These are phyloP conservation scores for Neodontobutis hainanensis DNA, from an alignment of 2,113 vertebrate genomes.

Conservation along the genomic window DNA sequence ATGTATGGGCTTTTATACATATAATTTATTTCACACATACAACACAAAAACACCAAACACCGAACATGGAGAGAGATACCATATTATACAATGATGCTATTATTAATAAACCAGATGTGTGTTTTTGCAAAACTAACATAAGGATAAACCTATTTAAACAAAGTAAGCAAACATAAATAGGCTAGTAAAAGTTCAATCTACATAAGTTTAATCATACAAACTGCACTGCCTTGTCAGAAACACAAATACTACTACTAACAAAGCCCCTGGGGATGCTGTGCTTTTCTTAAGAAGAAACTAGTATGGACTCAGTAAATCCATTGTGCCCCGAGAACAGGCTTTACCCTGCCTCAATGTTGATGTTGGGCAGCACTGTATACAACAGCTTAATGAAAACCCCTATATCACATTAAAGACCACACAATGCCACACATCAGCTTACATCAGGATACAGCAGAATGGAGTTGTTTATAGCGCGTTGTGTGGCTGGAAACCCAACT, in stretches of 20 bases:
- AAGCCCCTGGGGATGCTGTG: not conserved
- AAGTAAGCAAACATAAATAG: not conserved
- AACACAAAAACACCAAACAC: too few species aligned
- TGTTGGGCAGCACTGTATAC: not conserved
- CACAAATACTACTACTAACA: not conserved
- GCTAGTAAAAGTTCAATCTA: too few species aligned
- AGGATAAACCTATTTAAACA: too few species aligned
- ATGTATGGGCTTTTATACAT: too few species aligned
- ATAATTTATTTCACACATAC: too few species aligned
- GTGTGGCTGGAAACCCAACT: not conserved
- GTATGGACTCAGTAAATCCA: conserved; percentile 20
- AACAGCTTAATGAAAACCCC: conserved; percentile 32
- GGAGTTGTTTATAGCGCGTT: not conserved
- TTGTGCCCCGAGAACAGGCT: conserved; percentile 25
- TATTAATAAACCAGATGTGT: too few species aligned
- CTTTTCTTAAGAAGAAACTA: not conserved
- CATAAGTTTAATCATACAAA: not conserved
- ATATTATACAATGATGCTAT: too few species aligned
- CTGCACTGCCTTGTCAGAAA: not conserved
- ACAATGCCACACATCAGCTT: conserved; percentile 36
- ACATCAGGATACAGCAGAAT: conserved; percentile 9
- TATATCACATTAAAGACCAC: conserved; percentile 45
- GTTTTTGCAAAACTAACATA: too few species aligned
- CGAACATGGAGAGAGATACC: too few species aligned
- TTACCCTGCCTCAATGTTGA: conserved; percentile 13